Evolutionary conservation across 2,797 vertebrate genomes (phyloP).

Genomic region (Danio tinwini): DNA sequence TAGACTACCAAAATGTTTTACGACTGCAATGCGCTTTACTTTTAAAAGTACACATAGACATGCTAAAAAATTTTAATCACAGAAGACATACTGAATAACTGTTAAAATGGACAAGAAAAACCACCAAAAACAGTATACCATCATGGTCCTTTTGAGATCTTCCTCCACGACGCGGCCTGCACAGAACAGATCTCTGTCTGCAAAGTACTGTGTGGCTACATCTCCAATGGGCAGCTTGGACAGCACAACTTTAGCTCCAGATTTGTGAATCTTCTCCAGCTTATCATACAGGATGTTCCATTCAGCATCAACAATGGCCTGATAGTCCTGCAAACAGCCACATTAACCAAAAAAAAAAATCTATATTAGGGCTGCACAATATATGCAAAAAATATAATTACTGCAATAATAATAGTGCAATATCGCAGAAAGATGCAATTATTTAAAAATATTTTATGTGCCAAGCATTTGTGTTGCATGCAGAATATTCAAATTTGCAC

Average conservation of each 20-base stretch:
- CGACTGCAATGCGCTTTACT: neutral
- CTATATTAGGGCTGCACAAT: too few relatives aligned
- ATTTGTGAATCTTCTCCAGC: constrained; percentile 90
- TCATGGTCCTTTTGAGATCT: constrained; percentile 97
- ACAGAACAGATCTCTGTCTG: constrained; percentile 96
- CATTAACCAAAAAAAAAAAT: too few relatives aligned
- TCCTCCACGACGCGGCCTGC: constrained; percentile 95
- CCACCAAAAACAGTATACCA: constrained; percentile 76
- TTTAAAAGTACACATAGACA: neutral
- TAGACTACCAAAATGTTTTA: neutral
- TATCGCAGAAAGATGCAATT: too few relatives aligned
- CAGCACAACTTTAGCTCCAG: constrained; percentile 93
- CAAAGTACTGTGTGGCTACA: constrained; percentile 96
- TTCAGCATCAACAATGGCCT: constrained; percentile 96
- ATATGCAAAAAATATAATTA: too few relatives aligned
- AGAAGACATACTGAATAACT: neutral
- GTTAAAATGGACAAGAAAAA: neutral
- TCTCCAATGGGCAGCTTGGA: constrained; percentile 95
- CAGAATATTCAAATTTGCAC: too few relatives aligned
- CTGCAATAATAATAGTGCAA: too few relatives aligned
- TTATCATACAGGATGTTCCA: constrained; percentile 99
- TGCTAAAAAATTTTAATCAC: neutral
- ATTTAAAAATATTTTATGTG: too few relatives aligned
- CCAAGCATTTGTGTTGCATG: too few relatives aligned
- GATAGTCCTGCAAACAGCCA: constrained; percentile 85